phyloP scores from a whole-genome alignment of 2,113 vertebrate species.

The Tenrec ecaudatus region DNA sequence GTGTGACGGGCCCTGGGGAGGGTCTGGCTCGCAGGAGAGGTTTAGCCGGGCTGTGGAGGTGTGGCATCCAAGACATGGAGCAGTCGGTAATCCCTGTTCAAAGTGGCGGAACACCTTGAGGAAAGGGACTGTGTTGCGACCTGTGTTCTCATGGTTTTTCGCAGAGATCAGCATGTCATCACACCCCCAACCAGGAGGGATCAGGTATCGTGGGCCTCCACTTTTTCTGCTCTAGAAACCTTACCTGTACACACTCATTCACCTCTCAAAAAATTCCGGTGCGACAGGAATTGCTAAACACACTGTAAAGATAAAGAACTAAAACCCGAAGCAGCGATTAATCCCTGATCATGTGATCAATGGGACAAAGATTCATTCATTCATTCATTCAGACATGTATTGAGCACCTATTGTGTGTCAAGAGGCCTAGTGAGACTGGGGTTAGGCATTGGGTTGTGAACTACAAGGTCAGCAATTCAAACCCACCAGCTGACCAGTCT shows the following conservation, averaged over 20 bases:
- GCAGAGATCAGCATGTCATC: not conserved
- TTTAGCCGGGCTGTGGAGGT: slow-evolving; percentile 6
- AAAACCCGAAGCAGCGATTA: not conserved
- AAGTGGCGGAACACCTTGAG: not conserved
- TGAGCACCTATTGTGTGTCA: not conserved
- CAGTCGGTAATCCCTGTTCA: not conserved
- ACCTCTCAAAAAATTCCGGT: not conserved
- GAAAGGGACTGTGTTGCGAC: not conserved
- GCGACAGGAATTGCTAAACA: not conserved
- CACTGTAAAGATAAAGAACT: not conserved
- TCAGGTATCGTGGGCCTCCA: not conserved
- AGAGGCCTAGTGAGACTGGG: not conserved
- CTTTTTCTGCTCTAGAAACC: not conserved
- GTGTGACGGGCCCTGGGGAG: slow-evolving; percentile 12
- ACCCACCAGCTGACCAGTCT: not conserved
- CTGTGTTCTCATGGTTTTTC: not conserved
- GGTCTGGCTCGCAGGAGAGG: slow-evolving; percentile 33
- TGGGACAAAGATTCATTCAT: not conserved
- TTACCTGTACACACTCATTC: not conserved
- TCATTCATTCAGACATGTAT: not conserved
- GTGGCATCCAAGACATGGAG: not conserved
- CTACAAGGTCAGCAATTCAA: too few relatives aligned
- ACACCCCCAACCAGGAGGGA: not conserved
- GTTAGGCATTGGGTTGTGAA: not conserved
- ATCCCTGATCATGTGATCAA: not conserved